phyloP scores from a whole-genome alignment of 2,113 vertebrate species.

The Stigmatopora nigra region DNA sequence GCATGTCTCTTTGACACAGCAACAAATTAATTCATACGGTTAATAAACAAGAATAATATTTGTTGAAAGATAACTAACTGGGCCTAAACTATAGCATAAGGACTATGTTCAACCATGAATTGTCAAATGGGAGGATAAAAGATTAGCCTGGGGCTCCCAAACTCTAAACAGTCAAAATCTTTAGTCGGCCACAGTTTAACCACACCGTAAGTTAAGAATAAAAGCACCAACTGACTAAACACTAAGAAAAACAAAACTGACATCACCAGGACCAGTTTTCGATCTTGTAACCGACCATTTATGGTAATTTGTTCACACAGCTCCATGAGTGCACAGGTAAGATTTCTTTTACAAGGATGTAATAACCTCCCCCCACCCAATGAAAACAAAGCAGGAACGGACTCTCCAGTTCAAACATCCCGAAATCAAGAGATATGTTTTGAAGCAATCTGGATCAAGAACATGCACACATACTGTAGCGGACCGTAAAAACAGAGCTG shows the following conservation, averaged over 20 bases:
- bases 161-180: neutral
- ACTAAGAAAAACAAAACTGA: constrained; percentile 1
- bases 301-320: constrained; percentile 40
- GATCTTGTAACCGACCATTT: constrained; percentile 51
- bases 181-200: neutral
- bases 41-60: neutral
- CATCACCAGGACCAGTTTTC: constrained; percentile 33
- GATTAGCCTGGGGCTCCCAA: neutral
- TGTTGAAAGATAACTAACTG: neutral
- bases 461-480: neutral
- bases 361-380: constrained; percentile 35
- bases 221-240: neutral
- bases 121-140: neutral
- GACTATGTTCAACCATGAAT: neutral
- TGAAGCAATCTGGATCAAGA: constrained; percentile 1
- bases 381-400: constrained; percentile 32
- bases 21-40: neutral
- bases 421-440: constrained; percentile 11
- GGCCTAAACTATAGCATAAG: neutral
- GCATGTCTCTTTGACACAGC: neutral
- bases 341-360: constrained; percentile 47
- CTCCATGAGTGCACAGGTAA: constrained; percentile 53
- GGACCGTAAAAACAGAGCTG: constrained; percentile 8
- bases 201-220: neutral
- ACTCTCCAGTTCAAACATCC: constrained; percentile 35